A percentile compares a stretch with the other conserved stretches of the same genome.
These are phyloP conservation scores for Molorchus minor DNA, from an alignment of 2,888 invertebrate genomes.

Conservation along the genomic window DNA sequence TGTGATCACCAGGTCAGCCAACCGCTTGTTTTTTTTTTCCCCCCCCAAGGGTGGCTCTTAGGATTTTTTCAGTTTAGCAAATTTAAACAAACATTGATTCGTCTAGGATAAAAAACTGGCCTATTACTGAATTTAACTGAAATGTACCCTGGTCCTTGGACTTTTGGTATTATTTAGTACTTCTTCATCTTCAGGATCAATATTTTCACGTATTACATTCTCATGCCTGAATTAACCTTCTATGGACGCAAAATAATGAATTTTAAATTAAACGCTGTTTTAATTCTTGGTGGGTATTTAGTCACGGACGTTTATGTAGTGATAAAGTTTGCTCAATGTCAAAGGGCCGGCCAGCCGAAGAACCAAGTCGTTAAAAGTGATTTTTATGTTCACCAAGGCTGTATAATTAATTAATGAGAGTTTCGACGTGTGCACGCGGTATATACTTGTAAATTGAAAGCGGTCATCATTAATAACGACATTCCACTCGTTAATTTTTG, in stretches of 20 bases:
- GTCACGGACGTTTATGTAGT: constrained; percentile 4
- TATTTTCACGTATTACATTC: background rate
- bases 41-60: too few relatives aligned
- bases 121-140: too few relatives aligned
- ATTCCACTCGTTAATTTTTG: constrained; percentile 37
- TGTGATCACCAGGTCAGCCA: too few relatives aligned
- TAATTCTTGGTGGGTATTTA: constrained; percentile 2
- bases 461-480: constrained; percentile 36
- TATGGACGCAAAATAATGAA: background rate
- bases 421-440: constrained; percentile 12
- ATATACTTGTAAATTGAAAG: constrained; percentile 33
- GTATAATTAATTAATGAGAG: constrained; percentile 28
- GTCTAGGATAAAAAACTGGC: too few relatives aligned
- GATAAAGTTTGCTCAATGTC: constrained; percentile 7
- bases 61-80: too few relatives aligned
- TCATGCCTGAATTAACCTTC: background rate
- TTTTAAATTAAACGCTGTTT: background rate
- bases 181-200: too few relatives aligned
- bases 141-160: too few relatives aligned
- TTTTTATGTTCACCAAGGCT: constrained; percentile 19
- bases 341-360: constrained; percentile 12
- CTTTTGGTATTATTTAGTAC: too few relatives aligned
- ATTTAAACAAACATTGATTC: too few relatives aligned
- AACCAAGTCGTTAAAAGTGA: constrained; percentile 17
- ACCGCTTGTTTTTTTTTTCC: too few relatives aligned